These are phyloP conservation scores for Microchrysa polita DNA, from an alignment of 2,888 invertebrate species.

Conservation along the genomic window DNA sequence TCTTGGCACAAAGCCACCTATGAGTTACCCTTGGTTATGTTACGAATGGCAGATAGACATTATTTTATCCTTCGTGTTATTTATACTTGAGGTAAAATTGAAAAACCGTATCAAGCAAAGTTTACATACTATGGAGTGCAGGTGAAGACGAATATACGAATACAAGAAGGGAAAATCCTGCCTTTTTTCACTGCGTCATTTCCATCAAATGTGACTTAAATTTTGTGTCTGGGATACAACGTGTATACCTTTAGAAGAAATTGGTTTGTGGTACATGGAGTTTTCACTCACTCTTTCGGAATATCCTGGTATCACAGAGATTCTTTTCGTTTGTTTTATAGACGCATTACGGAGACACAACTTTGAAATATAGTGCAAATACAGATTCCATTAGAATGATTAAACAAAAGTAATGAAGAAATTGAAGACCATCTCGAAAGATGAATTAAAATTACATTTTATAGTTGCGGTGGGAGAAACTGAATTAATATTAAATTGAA, in stretches of 20 bases:
- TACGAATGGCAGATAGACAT: background rate
- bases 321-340: background rate
- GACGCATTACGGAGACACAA: background rate
- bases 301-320: background rate
- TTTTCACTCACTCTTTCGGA: background rate
- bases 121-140: too few species aligned
- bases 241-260: background rate
- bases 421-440: too few species aligned
- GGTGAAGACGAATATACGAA: background rate
- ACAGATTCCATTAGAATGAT: slow-evolving; percentile 23
- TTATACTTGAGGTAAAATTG: slow-evolving; percentile 25
- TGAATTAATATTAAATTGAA: too few species aligned
- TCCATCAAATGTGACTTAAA: slow-evolving; percentile 19
- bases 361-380: background rate
- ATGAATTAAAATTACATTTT: too few species aligned
- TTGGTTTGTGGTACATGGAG: background rate
- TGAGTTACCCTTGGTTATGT: background rate
- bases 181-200: background rate
- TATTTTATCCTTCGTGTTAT: background rate
- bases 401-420: slow-evolving; percentile 14
- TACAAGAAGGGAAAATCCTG: background rate
- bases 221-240: background rate
- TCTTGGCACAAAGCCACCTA: background rate
- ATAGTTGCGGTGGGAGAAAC: too few species aligned
- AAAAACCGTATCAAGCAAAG: slow-evolving; percentile 12